Evolutionary conservation across 2,888 invertebrate genomes (phyloP).

Genomic region (Calameuta pallipes): DNA sequence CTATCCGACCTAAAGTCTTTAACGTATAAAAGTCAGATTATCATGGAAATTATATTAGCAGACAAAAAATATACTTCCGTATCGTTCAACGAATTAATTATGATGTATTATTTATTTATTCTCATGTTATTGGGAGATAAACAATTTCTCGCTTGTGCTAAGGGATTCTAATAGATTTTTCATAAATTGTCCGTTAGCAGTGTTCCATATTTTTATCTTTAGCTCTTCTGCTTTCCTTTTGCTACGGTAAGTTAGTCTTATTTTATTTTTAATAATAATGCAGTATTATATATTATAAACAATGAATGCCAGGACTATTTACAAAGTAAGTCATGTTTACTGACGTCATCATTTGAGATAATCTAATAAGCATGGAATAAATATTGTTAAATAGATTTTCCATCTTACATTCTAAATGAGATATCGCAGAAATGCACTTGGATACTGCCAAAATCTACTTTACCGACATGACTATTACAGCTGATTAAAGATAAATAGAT

Average conservation of each 20-base stretch:
- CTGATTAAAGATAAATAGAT: not conserved
- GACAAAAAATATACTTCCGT: not conserved
- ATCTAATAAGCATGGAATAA: not conserved
- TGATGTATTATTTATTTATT: not conserved
- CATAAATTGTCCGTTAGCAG: too few relatives aligned
- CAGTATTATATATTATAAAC: too few relatives aligned
- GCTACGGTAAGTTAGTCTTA: too few relatives aligned
- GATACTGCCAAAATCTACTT: not conserved
- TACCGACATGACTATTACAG: not conserved
- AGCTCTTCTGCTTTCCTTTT: not conserved
- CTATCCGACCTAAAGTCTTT: not conserved
- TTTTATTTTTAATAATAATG: too few relatives aligned
- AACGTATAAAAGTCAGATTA: constrained; percentile 5
- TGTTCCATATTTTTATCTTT: not conserved
- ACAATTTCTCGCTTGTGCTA: too few relatives aligned
- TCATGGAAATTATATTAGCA: constrained; percentile 1
- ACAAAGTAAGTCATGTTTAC: too few relatives aligned
- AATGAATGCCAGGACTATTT: not conserved
- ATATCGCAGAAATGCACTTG: not conserved
- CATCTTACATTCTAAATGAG: not conserved
- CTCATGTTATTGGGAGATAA: not conserved
- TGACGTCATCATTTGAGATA: not conserved
- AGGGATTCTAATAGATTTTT: too few relatives aligned
- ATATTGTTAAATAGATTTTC: not conserved
- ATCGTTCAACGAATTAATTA: not conserved